Base-by-base conservation (phyloP, 2,113 vertebrate species). In the Carassius gibelio region DNA sequence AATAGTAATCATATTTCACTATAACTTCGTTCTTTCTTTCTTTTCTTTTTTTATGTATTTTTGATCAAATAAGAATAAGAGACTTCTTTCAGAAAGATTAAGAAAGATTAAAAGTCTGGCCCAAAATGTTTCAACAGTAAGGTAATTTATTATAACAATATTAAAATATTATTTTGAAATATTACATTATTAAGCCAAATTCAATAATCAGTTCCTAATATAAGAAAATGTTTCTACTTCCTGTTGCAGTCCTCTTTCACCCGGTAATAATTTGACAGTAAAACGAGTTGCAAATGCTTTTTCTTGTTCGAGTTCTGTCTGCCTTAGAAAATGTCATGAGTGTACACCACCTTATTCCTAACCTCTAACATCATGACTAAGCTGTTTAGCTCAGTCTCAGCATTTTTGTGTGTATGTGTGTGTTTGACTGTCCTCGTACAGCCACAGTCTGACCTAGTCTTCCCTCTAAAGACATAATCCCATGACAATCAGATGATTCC, bases 401-500 rank as follows among this genome's bases (percentile, higher is more conserved):
- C 13, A 0, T 30, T 30, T 62, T n/a, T 57, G 48, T 4, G 21
- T 72, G 30, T 55, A n/a, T 30, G 61, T 26, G 13, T 55, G 30
- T 30, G 34, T 83, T 57, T 13, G 42, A 72, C 21, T 72, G 81
- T 55, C 52, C 66, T 81, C 8, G 5, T 45, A 69, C 34, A 57
- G 15, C 30, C 82, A 61, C 21, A 61, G 52, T 57, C 55, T 87
- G 82, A 75, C 69, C 66, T 21, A 19, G 68, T 84, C 76, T 66
- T 55, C 45, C 34, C 69, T 36, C 72, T 82, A 55, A 81, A 86
- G 84, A 68, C 48, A 80, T 84, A 45, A 80, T 84, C 57, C 76
- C 69, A 62, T 23, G 55, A 71, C 77, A 62, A 81, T 84, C 81
- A 86, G 15, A 77, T 74, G 75, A 87, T 79, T 76, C 36, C 68